A percentile compares a stretch with the other conserved stretches of the same genome.
Conservation (phyloP, 2,888 invertebrate species). For the Lottia gigantea region DNA sequence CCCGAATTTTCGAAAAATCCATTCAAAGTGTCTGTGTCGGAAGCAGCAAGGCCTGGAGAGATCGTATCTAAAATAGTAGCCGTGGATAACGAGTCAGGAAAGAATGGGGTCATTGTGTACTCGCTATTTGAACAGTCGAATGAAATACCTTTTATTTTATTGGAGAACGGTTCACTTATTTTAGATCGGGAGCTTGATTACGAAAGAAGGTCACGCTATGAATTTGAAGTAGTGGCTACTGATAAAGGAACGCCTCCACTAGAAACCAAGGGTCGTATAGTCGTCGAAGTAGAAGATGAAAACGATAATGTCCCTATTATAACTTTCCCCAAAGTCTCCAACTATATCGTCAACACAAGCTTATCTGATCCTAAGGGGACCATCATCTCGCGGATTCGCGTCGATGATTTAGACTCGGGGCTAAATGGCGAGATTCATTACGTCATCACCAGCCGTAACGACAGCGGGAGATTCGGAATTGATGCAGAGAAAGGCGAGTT, state of each 20-base stretch:
- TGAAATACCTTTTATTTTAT: slow-evolving; percentile 43
- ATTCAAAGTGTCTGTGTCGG: slow-evolving; percentile 45
- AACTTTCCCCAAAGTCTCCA: slow-evolving; percentile 46
- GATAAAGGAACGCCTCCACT: slow-evolving; percentile 53
- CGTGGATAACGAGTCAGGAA: slow-evolving; percentile 44
- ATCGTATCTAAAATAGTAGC: slow-evolving; percentile 47
- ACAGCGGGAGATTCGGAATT: slow-evolving; percentile 37
- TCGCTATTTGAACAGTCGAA: not conserved
- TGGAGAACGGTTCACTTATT: slow-evolving; percentile 44
- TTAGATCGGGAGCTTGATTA: slow-evolving; percentile 48
- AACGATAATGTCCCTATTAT: slow-evolving; percentile 55
- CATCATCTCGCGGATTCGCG: slow-evolving; percentile 40
- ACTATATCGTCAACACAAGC: slow-evolving; percentile 41
- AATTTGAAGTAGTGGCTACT: slow-evolving; percentile 50
- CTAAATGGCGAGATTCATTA: slow-evolving; percentile 40
- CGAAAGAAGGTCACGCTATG: slow-evolving; percentile 43
- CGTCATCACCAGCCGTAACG: slow-evolving; percentile 39
- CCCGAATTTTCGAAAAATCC: slow-evolving; percentile 45
- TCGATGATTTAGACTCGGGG: slow-evolving; percentile 44
- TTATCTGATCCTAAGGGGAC: slow-evolving; percentile 36
- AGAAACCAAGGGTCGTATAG: slow-evolving; percentile 36
- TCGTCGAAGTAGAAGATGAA: slow-evolving; percentile 41
- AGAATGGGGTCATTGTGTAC: slow-evolving; percentile 44
- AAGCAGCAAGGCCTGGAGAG: slow-evolving; percentile 39
- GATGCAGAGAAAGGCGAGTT: slow-evolving; percentile 40